Conservation (phyloP, 2,797 vertebrate species). For the Pangasius sanitwongsei region DNA sequence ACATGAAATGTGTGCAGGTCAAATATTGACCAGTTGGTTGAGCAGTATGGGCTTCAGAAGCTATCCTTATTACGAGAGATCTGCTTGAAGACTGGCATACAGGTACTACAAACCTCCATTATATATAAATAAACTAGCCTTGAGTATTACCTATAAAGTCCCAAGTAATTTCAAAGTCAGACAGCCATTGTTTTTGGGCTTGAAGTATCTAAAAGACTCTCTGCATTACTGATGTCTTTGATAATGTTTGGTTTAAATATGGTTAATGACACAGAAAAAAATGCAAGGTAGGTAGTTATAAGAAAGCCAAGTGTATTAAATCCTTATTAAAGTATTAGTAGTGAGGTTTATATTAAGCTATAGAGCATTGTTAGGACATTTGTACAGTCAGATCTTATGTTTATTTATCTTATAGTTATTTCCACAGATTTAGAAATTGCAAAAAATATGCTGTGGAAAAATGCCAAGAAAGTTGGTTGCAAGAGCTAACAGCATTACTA, state of each 20-base stretch:
- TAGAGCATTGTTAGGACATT: neutral
- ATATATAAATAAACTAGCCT: neutral
- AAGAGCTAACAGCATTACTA: neutral
- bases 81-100: constrained; percentile 82
- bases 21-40: constrained; percentile 75
- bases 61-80: constrained; percentile 81
- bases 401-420: neutral
- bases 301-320: neutral
- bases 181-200: neutral
- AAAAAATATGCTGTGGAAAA: neutral
- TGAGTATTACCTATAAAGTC: neutral
- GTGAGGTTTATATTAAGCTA: neutral
- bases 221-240: neutral
- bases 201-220: neutral
- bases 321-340: neutral
- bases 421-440: neutral
- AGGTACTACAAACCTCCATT: constrained; percentile 67
- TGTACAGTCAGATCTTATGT: neutral
- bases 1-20: constrained; percentile 65
- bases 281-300: neutral
- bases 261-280: neutral
- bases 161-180: neutral
- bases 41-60: constrained; percentile 78
- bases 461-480: neutral
- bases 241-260: neutral